Base-by-base conservation (phyloP, 2,113 vertebrate species). In the Cyrtonyx montezumae region DNA sequence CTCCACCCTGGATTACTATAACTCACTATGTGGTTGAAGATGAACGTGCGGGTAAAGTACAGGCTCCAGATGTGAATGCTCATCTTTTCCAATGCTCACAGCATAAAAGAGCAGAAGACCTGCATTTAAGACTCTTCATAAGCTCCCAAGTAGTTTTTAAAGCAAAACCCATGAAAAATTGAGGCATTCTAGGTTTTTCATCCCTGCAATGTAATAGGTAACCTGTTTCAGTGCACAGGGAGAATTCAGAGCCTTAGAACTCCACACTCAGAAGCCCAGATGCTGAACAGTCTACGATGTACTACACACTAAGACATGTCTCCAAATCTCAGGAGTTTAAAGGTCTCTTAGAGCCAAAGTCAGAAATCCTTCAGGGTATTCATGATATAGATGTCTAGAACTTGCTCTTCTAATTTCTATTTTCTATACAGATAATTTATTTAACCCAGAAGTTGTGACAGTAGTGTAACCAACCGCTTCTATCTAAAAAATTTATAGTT, bases 1-100 rank as follows among this genome's bases (percentile, higher is more conserved):
- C 81, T 89, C 70, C 70, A 89, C 70, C 53, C 70, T n/a, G 42
- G 70, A 82, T 79, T 79, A 66, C 40, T 66, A 17, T 92, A 95
- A 92, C 55, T 94, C 78, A 93, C 11, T 4, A 53, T n/a, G 62
- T 43, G 74, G 77, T n/a, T 93, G 61, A 86, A 94, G 62, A 69
- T 84, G 58, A 88, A 75, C 2, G 34, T 84, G 80, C 1, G 23
- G 51, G 63, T 94, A 66, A 91, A 91, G 42, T 63, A 89, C 2
- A 0, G 63, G 40, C 68, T 91, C 93, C 93, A 96, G 93, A 94
- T 87, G 91, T 87, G 55, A 79, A 84, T 82, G 82, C 70, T 95
- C 75, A 82, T 95, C 91, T 92, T 92, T 92, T 89, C 81, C 81
- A 91, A 19, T 19, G 63, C 36, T 92, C 70, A 85, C 75, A 79